Evolutionary conservation across 2,113 vertebrate species (phyloP).

Genomic region (Ovis canadensis): DNA sequence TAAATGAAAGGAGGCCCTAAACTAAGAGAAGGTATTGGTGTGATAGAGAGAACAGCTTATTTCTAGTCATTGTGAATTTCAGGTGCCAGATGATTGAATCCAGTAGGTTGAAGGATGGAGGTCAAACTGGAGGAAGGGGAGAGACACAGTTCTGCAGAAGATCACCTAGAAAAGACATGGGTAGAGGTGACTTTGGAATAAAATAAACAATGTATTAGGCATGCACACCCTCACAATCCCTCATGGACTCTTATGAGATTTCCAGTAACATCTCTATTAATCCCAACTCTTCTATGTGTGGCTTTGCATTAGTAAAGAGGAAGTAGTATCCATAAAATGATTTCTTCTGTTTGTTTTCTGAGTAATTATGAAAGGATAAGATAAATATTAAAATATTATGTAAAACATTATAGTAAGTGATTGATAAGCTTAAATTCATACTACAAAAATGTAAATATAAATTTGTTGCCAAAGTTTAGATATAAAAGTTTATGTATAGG

Average conservation of each 20-base stretch:
- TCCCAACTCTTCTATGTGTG: background rate
- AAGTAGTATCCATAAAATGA: background rate
- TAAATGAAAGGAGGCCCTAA: background rate
- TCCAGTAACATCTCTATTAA: background rate
- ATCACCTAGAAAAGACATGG: background rate
- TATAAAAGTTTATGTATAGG: background rate
- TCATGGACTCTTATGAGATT: background rate
- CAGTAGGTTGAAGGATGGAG: background rate
- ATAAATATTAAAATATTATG: background rate
- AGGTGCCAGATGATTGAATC: background rate
- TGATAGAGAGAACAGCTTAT: background rate
- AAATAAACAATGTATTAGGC: background rate
- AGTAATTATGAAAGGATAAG: background rate
- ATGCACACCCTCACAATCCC: accelerated
- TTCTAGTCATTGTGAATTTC: background rate
- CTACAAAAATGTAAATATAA: background rate
- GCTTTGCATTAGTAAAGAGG: background rate
- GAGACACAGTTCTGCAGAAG: background rate
- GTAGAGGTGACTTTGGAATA: background rate
- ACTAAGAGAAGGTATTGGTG: accelerated
- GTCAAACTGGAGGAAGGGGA: background rate
- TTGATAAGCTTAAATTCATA: background rate
- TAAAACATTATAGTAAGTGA: background rate
- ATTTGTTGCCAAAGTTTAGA: background rate
- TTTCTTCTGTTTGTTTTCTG: background rate